These are phyloP conservation scores for Pomacea maculata DNA, from an alignment of 1,140 invertebrate species.

Conservation along the genomic window DNA sequence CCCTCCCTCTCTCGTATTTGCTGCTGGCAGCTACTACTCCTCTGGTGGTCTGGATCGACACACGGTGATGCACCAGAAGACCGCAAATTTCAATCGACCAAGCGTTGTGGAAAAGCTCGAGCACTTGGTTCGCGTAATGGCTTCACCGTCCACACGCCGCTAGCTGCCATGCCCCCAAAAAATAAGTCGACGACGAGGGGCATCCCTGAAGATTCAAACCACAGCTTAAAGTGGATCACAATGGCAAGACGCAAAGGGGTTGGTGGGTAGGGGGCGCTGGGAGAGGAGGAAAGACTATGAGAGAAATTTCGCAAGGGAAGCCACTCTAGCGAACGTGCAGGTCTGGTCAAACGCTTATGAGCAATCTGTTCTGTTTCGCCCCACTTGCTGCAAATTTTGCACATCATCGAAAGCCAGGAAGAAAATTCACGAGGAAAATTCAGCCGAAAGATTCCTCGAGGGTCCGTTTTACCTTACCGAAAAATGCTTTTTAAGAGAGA, in stretches of 20 bases:
- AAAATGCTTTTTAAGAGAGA: too few relatives aligned
- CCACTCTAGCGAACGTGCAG: neutral
- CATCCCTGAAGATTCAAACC: neutral
- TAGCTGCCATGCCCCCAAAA: neutral
- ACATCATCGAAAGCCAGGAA: conserved; percentile 1
- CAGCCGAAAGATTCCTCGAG: too few relatives aligned
- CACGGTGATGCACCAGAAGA: too few relatives aligned
- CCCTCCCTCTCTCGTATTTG: too few relatives aligned
- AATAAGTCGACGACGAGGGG: neutral
- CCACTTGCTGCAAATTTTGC: conserved; percentile 6
- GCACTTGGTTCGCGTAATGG: too few relatives aligned
- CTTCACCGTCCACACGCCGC: too few relatives aligned
- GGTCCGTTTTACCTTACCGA: too few relatives aligned
- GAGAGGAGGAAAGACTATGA: neutral
- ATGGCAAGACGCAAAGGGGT: neutral
- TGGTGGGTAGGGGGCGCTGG: neutral
- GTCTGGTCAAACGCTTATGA: neutral
- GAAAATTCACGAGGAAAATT: too few relatives aligned
- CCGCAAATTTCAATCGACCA: too few relatives aligned
- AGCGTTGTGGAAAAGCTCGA: too few relatives aligned
- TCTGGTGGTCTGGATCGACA: too few relatives aligned
- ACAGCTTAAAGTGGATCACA: conserved; percentile 1
- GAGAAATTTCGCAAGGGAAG: conserved; percentile 1
- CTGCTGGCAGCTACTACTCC: too few relatives aligned
- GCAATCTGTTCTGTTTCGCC: conserved; percentile 9